Base-by-base conservation (phyloP, 2,888 invertebrate genomes). In the Megaustenia siamemsis region DNA sequence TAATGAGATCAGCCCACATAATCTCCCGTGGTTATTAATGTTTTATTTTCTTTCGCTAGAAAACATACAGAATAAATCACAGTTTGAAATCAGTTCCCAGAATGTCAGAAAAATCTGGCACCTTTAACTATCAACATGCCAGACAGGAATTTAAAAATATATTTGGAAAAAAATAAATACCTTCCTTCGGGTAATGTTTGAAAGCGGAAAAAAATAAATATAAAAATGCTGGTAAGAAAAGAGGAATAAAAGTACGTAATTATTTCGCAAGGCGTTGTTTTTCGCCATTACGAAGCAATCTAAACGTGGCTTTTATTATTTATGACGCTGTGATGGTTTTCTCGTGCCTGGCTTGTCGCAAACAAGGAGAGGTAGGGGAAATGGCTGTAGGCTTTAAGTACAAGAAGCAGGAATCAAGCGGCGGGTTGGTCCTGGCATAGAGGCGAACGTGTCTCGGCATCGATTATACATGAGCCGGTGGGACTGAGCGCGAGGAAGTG, bases 191-290 rank as follows among this genome's bases (percentile, higher is more conserved):
- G 53, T 35, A 56, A 76, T 56, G 18, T 35, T 6, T n/a, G 76
- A 8, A 60, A 63, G 40, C n/a, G n/a, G n/a, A 63, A 28, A 77
- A 45, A 53, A 63, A 56, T 38, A 76, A 63, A 77, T 60, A 77
- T 77, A 6, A 77, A n/a, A 63, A 63, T 56, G n/a, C 63, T 5
- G 35, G 8, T 60, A 77, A 18, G 56, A 38, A n/a, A 73, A 18
- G 73, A 49, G 28, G 18, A 28, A 40, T 38, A 4, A 56, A 8
- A 32, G 24, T 75, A 24, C 5, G 76, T 77, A 77, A 77, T 77
- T 60, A 77, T 77, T 77, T 63, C 40, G 12, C 77, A 77, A 77
- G 77, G 60, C 63, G 77, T 77, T 77, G 77, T 77, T 77, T 77
- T 63, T 40, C 63, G 60, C 32, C 77, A 63, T 77, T 77, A 77